Conservation (phyloP, 1,140 invertebrate species). For the Colletes latitarsis region DNA sequence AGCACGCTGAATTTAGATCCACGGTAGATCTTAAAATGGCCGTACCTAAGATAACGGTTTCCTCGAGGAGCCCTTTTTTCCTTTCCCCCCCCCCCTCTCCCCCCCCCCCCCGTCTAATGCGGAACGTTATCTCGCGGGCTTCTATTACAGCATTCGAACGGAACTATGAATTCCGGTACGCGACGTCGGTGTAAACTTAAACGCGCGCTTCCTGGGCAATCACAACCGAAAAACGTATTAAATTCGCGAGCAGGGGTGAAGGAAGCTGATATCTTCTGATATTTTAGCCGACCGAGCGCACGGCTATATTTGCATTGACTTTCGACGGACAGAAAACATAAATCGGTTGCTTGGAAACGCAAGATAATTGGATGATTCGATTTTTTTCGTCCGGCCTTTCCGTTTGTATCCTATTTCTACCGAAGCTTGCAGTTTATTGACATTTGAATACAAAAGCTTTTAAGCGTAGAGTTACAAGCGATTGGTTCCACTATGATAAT, state of each 20-base stretch:
- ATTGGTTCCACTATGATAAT: too few relatives aligned
- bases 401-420: not conserved
- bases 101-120: not conserved
- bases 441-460: not conserved
- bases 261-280: not conserved
- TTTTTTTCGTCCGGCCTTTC: too few relatives aligned
- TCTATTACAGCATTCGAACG: conserved; percentile 31
- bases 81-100: too few relatives aligned
- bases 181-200: conserved; percentile 20
- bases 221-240: not conserved
- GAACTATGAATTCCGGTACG: conserved; percentile 21
- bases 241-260: not conserved
- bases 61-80: conserved; percentile 27
- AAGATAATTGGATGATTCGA: too few relatives aligned
- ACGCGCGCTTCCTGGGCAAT: conserved; percentile 20
- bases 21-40: conserved; percentile 38
- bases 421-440: not conserved
- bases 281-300: not conserved
- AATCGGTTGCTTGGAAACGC: too few relatives aligned
- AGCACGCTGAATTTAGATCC: conserved; percentile 36
- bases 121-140: conserved; percentile 47
- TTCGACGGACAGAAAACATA: not conserved
- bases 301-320: not conserved
- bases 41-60: conserved; percentile 49
- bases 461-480: too few relatives aligned